These are phyloP conservation scores for Drosophila bocqueti DNA, from an alignment of 1,140 invertebrate species.

Conservation along the genomic window DNA sequence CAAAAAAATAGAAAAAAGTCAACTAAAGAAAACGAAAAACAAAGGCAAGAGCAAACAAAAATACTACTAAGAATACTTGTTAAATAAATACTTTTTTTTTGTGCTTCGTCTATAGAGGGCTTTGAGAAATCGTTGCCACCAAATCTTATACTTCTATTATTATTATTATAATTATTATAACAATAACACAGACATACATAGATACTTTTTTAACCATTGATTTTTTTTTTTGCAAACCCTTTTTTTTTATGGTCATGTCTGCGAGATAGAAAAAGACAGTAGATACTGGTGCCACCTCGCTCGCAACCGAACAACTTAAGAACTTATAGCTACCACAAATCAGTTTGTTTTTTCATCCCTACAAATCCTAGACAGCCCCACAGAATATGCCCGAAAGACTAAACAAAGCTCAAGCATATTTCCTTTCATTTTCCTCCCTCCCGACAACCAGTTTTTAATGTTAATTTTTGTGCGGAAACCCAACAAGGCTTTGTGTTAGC, in stretches of 20 bases:
- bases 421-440: neutral
- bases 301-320: slow-evolving; percentile 2
- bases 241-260: neutral
- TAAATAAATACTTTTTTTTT: slow-evolving; percentile 19
- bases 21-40: slow-evolving; percentile 10
- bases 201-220: neutral
- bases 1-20: slow-evolving; percentile 49
- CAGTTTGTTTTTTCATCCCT: neutral
- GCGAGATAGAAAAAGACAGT: slow-evolving; percentile 59
- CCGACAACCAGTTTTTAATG: neutral
- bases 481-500: slow-evolving; percentile 1
- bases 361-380: neutral
- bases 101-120: slow-evolving; percentile 19
- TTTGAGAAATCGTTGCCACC: slow-evolving; percentile 29
- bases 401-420: neutral
- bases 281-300: slow-evolving; percentile 24
- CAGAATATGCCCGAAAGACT: neutral
- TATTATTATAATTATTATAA: neutral
- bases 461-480: neutral
- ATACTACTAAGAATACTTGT: slow-evolving; percentile 39
- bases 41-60: slow-evolving; percentile 28
- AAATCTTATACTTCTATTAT: slow-evolving; percentile 11
- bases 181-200: neutral
- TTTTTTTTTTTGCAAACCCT: slow-evolving; percentile 1
- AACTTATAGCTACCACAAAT: slow-evolving; percentile 14